These are phyloP conservation scores for Halcyon badia DNA, from an alignment of 2,797 vertebrate species.

Conservation along the genomic window DNA sequence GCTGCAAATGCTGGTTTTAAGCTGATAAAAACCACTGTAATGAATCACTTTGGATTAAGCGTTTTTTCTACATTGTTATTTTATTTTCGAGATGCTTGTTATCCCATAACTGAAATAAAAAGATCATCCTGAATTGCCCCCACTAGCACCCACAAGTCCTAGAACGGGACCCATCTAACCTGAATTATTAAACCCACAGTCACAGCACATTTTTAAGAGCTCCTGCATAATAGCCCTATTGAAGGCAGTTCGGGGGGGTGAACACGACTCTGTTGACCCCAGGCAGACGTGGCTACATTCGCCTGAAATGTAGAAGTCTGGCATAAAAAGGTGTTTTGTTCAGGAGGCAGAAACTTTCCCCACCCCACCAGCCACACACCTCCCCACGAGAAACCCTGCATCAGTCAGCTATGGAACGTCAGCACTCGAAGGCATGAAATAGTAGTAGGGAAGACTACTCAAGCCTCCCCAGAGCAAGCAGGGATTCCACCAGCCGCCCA, in stretches of 20 bases:
- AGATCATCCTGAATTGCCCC: background rate
- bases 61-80: background rate
- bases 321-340: constrained; percentile 4
- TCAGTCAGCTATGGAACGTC: background rate
- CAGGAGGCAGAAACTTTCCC: background rate
- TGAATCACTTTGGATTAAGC: background rate
- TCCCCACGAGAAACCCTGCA: background rate
- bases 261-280: background rate
- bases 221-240: background rate
- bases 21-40: background rate
- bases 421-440: background rate
- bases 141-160: background rate
- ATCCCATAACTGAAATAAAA: background rate
- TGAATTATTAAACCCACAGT: background rate
- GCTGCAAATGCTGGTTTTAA: background rate
- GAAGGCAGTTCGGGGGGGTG: background rate
- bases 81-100: background rate
- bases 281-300: background rate
- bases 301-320: background rate
- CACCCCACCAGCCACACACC: background rate
- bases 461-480: background rate
- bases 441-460: background rate
- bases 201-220: background rate
- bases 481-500: background rate
- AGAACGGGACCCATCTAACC: background rate